A percentile compares a stretch with the other conserved stretches of the same genome.
Conservation (phyloP, 2,888 invertebrate species). For the Xanthostigma xanthostigma region DNA sequence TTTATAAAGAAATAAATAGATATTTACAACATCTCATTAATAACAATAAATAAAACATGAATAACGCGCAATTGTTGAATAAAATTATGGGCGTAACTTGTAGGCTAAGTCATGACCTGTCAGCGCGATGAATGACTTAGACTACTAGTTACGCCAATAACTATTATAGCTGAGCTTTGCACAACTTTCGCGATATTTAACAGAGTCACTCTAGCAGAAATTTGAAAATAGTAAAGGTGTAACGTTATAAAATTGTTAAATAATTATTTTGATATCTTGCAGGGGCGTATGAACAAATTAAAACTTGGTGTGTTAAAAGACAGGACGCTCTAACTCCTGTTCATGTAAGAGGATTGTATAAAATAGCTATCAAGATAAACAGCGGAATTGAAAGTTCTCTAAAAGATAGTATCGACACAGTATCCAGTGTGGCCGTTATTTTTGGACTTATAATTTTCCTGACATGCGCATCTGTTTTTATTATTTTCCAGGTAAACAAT, state of each 20-base stretch:
- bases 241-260: no score
- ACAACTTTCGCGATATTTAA: conserved; percentile 10
- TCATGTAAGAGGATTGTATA: conserved; percentile 61
- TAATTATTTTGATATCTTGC: conserved; percentile 16
- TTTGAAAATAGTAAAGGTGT: no score
- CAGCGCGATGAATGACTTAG: no score
- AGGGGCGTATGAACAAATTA: conserved; percentile 28
- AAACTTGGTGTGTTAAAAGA: conserved; percentile 47
- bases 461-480: conserved; percentile 65
- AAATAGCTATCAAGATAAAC: conserved; percentile 51
- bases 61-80: no score
- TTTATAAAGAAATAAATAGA: no score
- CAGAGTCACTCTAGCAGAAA: no score
- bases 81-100: no score
- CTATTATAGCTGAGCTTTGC: no score
- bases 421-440: conserved; percentile 76
- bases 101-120: no score
- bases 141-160: no score
- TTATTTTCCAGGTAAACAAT: conserved; percentile 56
- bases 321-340: conserved; percentile 56
- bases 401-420: conserved; percentile 67
- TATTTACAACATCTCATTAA: no score
- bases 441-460: conserved; percentile 68
- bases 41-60: no score
- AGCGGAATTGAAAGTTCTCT: conserved; percentile 43